Base-by-base conservation (phyloP, 2,797 vertebrate genomes). In the Halcyon chelicuti region DNA sequence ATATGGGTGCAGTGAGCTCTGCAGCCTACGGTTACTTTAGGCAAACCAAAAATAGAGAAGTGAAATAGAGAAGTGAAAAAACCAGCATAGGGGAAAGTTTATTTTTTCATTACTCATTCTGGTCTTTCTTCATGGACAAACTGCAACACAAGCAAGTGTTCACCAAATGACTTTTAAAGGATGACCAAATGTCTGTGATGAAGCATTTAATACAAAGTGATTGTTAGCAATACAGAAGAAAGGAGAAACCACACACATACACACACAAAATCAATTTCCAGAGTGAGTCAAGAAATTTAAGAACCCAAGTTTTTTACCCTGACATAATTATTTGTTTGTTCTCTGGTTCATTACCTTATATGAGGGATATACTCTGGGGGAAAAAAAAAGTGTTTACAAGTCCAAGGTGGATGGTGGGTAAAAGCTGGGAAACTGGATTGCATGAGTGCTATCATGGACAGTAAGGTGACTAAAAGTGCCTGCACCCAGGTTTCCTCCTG, bases 111-210 rank as follows among this genome's bases (percentile, higher is more conserved):
- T 88, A 94, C 60, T 95, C 71, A 88, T 35, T 65, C 83, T 62
- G 42, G 10, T 29, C 51, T 74, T 77, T 81, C 86, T 82, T 90
- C 0, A 0, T 74, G 71, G 31, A 86, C 49, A 90, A 96, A 90
- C 86, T 92, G 86, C 90, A 93, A 44, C 71, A 92, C 52, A 86
- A 95, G 71, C 86, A 91, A 87, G 11, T 57, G 76, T 89, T 92
- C 63, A 79, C n/a, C 60, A 57, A 63, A 89, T 57, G 15, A 46
- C 65, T 92, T 93, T 40, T 78, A 37, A 81, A 73, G 40, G 47
- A 71, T 85, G 86, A 91, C 60, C 90, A 80, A 92, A 88, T 9
- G n/a, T 22, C 58, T 79, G 47, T 81, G 80, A 76, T 79, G 83
- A 95, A 92, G 74, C 6, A 3, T 91, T 76, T 73, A 55, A 70